Percentiles rank a stretch among this genome's conserved stretches.
phyloP scores from a whole-genome alignment of 2,797 vertebrate genomes.

The Melanogrammus aeglefinus region DNA sequence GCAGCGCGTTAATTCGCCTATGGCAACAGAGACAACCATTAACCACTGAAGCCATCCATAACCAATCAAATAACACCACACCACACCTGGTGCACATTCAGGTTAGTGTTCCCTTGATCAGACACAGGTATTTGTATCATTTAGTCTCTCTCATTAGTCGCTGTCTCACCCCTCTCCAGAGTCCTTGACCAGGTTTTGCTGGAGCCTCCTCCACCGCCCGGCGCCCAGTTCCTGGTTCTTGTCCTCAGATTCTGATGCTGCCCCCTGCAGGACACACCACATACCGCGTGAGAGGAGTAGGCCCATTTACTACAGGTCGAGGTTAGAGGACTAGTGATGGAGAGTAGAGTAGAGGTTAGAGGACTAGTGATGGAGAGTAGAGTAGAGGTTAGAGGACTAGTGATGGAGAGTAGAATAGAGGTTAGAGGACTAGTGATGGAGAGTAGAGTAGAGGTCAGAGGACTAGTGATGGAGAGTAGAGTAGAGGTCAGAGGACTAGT shows the following conservation, averaged over 20 bases:
- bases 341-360: too few relatives aligned
- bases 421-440: too few relatives aligned
- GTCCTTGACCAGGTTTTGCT: slow-evolving; percentile 86
- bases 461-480: too few relatives aligned
- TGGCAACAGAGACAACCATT: neutral
- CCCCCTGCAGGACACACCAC: slow-evolving; percentile 66
- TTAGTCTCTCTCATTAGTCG: slow-evolving; percentile 68
- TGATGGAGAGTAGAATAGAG: too few relatives aligned
- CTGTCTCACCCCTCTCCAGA: slow-evolving; percentile 80
- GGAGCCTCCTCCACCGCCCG: slow-evolving; percentile 89
- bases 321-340: too few relatives aligned
- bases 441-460: too few relatives aligned
- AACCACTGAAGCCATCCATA: neutral
- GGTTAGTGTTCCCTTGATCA: too few relatives aligned
- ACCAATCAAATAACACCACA: neutral
- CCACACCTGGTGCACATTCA: neutral
- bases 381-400: too few relatives aligned
- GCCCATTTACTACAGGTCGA: too few relatives aligned
- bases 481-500: too few relatives aligned
- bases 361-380: too few relatives aligned
- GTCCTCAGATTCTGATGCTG: slow-evolving; percentile 83
- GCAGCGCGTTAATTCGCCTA: slow-evolving; percentile 48
- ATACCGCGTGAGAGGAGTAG: neutral
- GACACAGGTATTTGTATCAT: too few relatives aligned
- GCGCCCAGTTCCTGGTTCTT: slow-evolving; percentile 87